Conservation (phyloP, 2,797 vertebrate genomes). For the Alauda arvensis region DNA sequence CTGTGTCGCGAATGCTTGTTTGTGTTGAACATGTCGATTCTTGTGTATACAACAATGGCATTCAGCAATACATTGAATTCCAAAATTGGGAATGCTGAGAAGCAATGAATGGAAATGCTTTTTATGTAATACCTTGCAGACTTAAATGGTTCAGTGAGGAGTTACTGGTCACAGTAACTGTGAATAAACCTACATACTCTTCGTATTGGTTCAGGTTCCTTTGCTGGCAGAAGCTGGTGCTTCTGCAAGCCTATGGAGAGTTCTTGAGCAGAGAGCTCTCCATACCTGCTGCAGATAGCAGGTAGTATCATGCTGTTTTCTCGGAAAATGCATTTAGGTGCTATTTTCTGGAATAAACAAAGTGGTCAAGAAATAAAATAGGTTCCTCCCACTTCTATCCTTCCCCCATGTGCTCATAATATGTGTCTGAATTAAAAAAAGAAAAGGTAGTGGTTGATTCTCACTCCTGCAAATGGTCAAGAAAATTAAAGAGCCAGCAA, state of each 20-base stretch:
- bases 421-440: background rate
- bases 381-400: slow-evolving; percentile 46
- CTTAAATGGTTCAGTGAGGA: background rate
- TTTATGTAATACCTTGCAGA: background rate
- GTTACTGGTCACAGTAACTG: background rate
- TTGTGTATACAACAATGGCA: background rate
- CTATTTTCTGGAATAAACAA: slow-evolving; percentile 51
- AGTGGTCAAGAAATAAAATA: slow-evolving; percentile 48
- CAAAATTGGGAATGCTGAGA: background rate
- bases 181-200: background rate
- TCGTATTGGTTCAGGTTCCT: background rate
- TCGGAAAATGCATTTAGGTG: slow-evolving; percentile 36
- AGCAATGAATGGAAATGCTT: background rate
- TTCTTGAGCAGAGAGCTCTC: background rate
- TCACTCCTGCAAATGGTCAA: background rate
- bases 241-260: background rate
- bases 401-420: background rate
- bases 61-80: background rate
- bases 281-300: background rate
- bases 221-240: background rate
- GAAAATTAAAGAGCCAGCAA: slow-evolving; percentile 26
- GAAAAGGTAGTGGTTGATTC: background rate
- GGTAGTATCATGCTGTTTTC: slow-evolving; percentile 16
- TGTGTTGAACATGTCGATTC: slow-evolving; percentile 24
- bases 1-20: background rate